phyloP scores from a whole-genome alignment of 2,888 invertebrate genomes.

The Epinotia demarniana region DNA sequence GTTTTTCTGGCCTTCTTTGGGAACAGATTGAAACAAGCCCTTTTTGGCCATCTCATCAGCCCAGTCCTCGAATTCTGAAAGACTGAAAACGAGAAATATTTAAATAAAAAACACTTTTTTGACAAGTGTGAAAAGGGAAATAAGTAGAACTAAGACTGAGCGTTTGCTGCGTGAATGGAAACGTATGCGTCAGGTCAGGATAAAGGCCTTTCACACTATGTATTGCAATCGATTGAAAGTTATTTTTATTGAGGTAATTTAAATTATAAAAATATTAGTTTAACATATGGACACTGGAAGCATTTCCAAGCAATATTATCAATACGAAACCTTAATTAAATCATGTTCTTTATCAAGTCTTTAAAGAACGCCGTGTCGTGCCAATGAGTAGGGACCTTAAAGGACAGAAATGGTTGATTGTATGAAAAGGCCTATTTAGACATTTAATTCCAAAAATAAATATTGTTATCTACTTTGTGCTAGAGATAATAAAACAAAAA shows the following conservation, averaged over 20 bases:
- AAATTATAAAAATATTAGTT: background rate
- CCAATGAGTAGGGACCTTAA: background rate
- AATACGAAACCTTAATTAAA: background rate
- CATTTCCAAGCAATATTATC: too few relatives aligned
- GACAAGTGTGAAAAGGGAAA: too few relatives aligned
- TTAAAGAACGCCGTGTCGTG: background rate
- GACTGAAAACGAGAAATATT: conserved; percentile 54
- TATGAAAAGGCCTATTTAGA: conserved; percentile 28
- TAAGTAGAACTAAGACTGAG: background rate
- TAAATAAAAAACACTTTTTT: too few relatives aligned
- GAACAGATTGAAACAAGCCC: conserved; percentile 75
- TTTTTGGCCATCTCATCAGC: conserved; percentile 80
- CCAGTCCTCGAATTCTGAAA: conserved; percentile 72
- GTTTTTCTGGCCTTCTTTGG: conserved; percentile 51
- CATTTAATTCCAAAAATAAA: conserved; percentile 24
- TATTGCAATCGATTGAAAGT: background rate
- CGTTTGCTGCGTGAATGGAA: conserved; percentile 5
- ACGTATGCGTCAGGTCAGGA: conserved; percentile 21
- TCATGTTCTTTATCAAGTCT: background rate
- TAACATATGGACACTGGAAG: background rate
- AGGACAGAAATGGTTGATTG: conserved; percentile 21
- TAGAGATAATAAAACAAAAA: conserved; percentile 23
- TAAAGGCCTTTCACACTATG: conserved; percentile 19
- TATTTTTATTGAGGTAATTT: background rate
- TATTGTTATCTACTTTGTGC: conserved; percentile 15